Percentiles rank a stretch among this genome's conserved stretches.
phyloP scores from a whole-genome alignment of 2,797 vertebrate species.

The Erethizon dorsatum region DNA sequence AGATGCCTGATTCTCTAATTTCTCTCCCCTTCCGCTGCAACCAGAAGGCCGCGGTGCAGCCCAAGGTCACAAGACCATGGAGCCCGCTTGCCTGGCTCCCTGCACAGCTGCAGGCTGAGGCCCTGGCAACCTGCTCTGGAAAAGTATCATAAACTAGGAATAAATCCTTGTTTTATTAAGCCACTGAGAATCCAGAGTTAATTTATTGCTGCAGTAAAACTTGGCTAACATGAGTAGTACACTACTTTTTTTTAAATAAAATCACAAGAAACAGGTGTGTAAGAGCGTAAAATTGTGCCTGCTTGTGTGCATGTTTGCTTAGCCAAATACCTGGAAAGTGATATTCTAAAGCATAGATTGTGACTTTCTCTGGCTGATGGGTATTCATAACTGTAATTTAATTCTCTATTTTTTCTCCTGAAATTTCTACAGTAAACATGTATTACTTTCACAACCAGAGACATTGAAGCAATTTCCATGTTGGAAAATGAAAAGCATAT shows the following conservation, averaged over 20 bases:
- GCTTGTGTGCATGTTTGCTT: neutral
- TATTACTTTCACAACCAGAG: conserved; percentile 12
- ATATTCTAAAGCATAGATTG: neutral
- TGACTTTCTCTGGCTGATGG: conserved; percentile 19
- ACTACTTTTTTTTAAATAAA: conserved; percentile 40
- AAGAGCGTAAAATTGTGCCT: neutral
- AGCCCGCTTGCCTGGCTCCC: neutral
- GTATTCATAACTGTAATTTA: conserved; percentile 7
- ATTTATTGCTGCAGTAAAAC: conserved; percentile 58
- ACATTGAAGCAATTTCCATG: neutral
- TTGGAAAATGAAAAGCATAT: neutral
- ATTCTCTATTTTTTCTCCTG: neutral
- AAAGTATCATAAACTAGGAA: neutral
- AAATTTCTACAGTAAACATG: neutral
- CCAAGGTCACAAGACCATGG: neutral
- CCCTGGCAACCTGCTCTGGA: neutral
- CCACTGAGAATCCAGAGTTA: conserved; percentile 51
- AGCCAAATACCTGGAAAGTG: conserved; percentile 24
- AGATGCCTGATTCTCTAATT: neutral
- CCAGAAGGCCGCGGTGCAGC: neutral
- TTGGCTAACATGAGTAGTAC: conserved; percentile 38
- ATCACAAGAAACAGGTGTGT: neutral
- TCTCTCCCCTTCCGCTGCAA: neutral
- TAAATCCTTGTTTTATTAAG: conserved; percentile 66
- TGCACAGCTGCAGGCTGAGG: neutral